These are phyloP conservation scores for Brachylomia viminalis DNA, from an alignment of 2,888 invertebrate species.

Conservation along the genomic window DNA sequence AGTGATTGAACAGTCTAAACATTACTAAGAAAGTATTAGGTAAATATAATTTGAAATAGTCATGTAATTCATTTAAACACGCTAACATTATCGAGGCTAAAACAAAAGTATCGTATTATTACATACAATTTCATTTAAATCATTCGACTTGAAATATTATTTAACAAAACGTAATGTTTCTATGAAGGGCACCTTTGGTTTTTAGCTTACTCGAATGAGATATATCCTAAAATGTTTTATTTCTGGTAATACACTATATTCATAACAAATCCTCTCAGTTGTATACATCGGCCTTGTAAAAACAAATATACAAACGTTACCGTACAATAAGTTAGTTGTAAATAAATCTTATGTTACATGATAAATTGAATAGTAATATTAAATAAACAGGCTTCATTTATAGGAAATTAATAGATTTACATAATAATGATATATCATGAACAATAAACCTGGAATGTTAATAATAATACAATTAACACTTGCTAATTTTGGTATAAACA, in stretches of 20 bases:
- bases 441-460: slow-evolving; percentile 89
- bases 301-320: slow-evolving; percentile 85
- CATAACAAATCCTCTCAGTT: slow-evolving; percentile 87
- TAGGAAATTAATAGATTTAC: slow-evolving; percentile 83
- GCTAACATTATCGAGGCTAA: slow-evolving; percentile 89
- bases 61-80: slow-evolving; percentile 88
- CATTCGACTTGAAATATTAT: slow-evolving; percentile 90
- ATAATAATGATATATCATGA: slow-evolving; percentile 83
- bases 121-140: slow-evolving; percentile 89
- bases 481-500: slow-evolving; percentile 88
- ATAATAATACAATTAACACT: slow-evolving; percentile 86
- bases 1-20: slow-evolving; percentile 89
- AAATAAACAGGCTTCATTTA: slow-evolving; percentile 85
- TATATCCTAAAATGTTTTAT: slow-evolving; percentile 90
- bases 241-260: slow-evolving; percentile 88
- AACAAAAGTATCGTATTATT: slow-evolving; percentile 89
- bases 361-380: slow-evolving; percentile 84
- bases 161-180: slow-evolving; percentile 90
- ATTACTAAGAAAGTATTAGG: slow-evolving; percentile 88
- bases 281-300: slow-evolving; percentile 87
- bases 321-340: slow-evolving; percentile 88
- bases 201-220: slow-evolving; percentile 93
- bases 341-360: slow-evolving; percentile 89
- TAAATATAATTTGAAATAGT: slow-evolving; percentile 91
- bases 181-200: slow-evolving; percentile 96